Base-by-base conservation (phyloP, 1,140 invertebrate genomes). In the Drosophila nigromelanica region DNA sequence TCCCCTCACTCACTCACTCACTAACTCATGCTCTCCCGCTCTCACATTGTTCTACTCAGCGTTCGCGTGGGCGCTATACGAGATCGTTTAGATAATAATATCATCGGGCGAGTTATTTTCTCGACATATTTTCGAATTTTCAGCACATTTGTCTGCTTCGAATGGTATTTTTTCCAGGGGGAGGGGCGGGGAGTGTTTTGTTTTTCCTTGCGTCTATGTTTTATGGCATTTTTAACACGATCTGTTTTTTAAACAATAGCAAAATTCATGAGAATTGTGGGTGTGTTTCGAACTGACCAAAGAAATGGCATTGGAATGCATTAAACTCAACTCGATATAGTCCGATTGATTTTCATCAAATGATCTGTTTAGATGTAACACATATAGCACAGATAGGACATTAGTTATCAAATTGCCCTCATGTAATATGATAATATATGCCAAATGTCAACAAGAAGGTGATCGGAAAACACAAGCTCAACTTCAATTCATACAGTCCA, bases 231-330 rank as follows among this genome's bases (percentile, higher is more conserved):
- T 70, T 51, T 15, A 64, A 74, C 43, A 73, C 76, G 69, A 73
- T 75, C 59, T 78, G 0, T 27, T 78, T 78, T 68, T 35, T 47
- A 69, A 76, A 80, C 78, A 80, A 80, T 59, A 43, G 43, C 27
- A 52, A 59, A 42, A 40, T 54, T 76, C 71, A 55, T 61, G 42
- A 43, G 60, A 24, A 45, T 48, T 73, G 54, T 56, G 37, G 55
- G 60, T n/a, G 68, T 67, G 68, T 55, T 54, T n/a, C 21, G 8
- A n/a, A 12, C 45, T 5, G 21, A 48, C 12, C 14, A 11, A 30
- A 14, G 27, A 3, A 14, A 2, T n/a, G 10, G 3, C 4, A 27
- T 5, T 30, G 27, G 18, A n/a, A 30, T 51, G n/a, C 12, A 51
- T 33, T 27, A 15, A 47, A 27, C 12, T 48, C 12, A 27, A 27